These are phyloP conservation scores for Ectemnius lituratus DNA, from an alignment of 2,888 invertebrate genomes.

Conservation along the genomic window DNA sequence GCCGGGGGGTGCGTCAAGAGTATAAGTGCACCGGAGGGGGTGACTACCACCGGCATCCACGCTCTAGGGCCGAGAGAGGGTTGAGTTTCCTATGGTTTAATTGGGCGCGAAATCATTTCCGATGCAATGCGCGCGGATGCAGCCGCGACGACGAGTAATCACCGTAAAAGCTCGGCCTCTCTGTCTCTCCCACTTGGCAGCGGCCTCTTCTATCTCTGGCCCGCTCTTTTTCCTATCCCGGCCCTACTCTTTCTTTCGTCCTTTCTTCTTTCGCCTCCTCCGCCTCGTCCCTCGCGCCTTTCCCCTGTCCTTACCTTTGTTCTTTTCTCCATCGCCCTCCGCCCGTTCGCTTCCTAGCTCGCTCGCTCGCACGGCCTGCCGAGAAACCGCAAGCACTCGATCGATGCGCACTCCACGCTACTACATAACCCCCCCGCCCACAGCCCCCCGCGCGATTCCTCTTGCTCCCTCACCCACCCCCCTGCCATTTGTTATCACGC, in stretches of 20 bases:
- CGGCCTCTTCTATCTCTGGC: constrained; percentile 3
- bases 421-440: background rate
- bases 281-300: constrained; percentile 13
- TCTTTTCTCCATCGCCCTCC: constrained; percentile 33
- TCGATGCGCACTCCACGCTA: constrained; percentile 47
- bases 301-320: constrained; percentile 14
- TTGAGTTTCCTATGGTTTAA: constrained; percentile 75
- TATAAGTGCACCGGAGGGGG: constrained; percentile 66
- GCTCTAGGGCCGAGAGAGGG: constrained; percentile 60
- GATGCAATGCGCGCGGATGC: constrained; percentile 74
- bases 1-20: constrained; percentile 65
- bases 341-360: constrained; percentile 35
- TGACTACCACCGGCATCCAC: constrained; percentile 47
- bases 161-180: constrained; percentile 73
- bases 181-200: constrained; percentile 32
- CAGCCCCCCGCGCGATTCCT: too few species aligned
- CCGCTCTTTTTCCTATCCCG: constrained; percentile 13
- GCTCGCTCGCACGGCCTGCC: constrained; percentile 24
- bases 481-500: constrained; percentile 33
- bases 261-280: constrained; percentile 15
- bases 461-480: background rate
- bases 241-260: background rate
- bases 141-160: constrained; percentile 74
- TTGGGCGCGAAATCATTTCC: constrained; percentile 78
- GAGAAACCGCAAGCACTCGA: constrained; percentile 47